phyloP scores from a whole-genome alignment of 2,888 invertebrate genomes.

The Invenusta paracnida region DNA sequence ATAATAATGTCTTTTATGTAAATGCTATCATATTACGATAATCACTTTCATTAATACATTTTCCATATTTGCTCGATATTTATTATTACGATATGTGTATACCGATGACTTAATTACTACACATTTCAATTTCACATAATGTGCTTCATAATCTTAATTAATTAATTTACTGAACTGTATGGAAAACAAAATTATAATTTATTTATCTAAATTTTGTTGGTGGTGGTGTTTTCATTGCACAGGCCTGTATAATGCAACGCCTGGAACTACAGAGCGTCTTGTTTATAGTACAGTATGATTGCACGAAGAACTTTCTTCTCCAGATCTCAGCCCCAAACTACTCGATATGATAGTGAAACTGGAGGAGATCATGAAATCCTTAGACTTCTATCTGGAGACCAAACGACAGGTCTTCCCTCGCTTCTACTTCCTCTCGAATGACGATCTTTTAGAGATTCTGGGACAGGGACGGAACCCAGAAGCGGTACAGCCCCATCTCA shows the following conservation, averaged over 20 bases:
- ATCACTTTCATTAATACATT: too few species aligned
- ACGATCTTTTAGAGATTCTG: conserved; percentile 76
- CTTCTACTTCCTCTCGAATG: conserved; percentile 77
- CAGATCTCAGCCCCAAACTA: conserved; percentile 67
- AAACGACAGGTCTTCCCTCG: conserved; percentile 81
- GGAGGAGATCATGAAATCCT: conserved; percentile 74
- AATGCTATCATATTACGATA: too few species aligned
- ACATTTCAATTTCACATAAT: too few species aligned
- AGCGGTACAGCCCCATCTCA: conserved; percentile 76
- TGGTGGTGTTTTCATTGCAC: too few species aligned
- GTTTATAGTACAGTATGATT: background rate
- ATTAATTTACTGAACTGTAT: too few species aligned
- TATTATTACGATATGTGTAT: too few species aligned
- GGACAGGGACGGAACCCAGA: conserved; percentile 80
- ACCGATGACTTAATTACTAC: too few species aligned
- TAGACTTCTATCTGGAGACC: conserved; percentile 80
- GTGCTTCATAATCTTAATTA: too few species aligned
- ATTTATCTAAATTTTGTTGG: too few species aligned
- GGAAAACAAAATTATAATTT: too few species aligned
- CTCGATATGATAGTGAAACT: conserved; percentile 72
- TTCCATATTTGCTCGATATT: too few species aligned
- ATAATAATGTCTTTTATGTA: too few species aligned
- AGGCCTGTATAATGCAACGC: background rate
- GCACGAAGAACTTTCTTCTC: conserved; percentile 45
- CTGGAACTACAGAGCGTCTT: background rate